Conservation (phyloP, 2,113 vertebrate species). For the Eptesicus fuscus region DNA sequence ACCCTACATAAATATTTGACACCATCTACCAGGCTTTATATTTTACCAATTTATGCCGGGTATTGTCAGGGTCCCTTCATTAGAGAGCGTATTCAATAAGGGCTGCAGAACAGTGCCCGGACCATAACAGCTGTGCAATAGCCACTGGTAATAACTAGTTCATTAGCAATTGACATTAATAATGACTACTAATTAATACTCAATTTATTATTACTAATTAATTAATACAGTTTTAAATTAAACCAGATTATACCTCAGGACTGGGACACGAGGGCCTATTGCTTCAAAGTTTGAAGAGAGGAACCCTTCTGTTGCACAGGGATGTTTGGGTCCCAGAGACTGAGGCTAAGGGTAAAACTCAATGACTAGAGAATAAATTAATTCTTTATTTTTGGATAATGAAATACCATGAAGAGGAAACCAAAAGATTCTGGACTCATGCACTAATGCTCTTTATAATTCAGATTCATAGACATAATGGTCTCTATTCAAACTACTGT, state of each 20-base stretch:
- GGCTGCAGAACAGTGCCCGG: background rate
- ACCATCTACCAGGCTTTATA: background rate
- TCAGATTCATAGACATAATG: background rate
- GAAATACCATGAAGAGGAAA: background rate
- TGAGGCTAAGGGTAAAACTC: background rate
- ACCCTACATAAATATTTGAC: background rate
- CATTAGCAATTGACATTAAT: background rate
- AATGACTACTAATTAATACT: background rate
- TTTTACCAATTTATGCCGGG: background rate
- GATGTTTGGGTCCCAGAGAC: background rate
- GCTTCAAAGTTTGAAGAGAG: background rate
- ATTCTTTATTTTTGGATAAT: background rate
- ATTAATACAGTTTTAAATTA: background rate
- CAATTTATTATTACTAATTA: background rate
- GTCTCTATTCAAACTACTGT: background rate
- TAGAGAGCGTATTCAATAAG: no score
- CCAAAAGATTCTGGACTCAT: background rate
- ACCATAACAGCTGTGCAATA: fast-evolving
- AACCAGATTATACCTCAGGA: background rate
- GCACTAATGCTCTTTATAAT: background rate
- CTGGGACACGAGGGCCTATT: background rate
- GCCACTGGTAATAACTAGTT: background rate
- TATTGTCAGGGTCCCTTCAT: background rate
- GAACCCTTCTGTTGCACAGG: background rate
- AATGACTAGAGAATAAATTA: background rate